Evolutionary conservation across 2,888 invertebrate genomes (phyloP), one percentile per base, ranked within the genome.

Genomic region (Chymomyza amoena): DNA sequence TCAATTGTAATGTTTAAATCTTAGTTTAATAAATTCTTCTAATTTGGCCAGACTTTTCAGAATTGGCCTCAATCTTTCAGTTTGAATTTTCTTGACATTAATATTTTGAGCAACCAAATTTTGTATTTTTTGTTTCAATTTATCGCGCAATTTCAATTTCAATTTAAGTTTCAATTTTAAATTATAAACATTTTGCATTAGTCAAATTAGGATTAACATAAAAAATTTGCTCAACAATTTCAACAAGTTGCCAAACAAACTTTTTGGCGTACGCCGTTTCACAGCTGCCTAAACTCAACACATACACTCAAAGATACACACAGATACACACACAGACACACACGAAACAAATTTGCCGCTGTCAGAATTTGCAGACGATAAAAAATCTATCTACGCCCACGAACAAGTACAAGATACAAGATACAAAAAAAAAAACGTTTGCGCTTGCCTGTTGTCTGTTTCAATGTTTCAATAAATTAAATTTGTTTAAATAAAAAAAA

Each of bases 221-320:
- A 45, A 45, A 52, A 54, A 54, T 54, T 54, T 54, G 16, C 16
- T 20, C 16, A 16, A n/a, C 36, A 60, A 66, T 69, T 71, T 68
- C 32, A 72, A 67, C 81, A 68, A 70, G 57, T 73, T 82, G 78
- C 68, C 64, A 74, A 78, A 76, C 71, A 78, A 70, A 45, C 39
- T 45, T 64, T 74, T 68, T 86, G 84, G 79, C 86, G 77, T 81
- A 79, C 84, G 79, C 66, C 72, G 66, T 50, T 50, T 39, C 69
- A 66, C 80, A 80, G 83, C 79, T 79, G 81, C 62, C 45, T 54
- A 66, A 64, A 60, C 62, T 80, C 70, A 68, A 70, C 62, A 79
- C 28, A 60, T 5, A 60, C 60, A 60, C 60, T 4, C 60, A 60
- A 1, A 60, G 13, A 18, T 18, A 32, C 18, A n/a, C 60, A 36